phyloP scores from a whole-genome alignment of 2,888 invertebrate species.

The Monopis laevigella region DNA sequence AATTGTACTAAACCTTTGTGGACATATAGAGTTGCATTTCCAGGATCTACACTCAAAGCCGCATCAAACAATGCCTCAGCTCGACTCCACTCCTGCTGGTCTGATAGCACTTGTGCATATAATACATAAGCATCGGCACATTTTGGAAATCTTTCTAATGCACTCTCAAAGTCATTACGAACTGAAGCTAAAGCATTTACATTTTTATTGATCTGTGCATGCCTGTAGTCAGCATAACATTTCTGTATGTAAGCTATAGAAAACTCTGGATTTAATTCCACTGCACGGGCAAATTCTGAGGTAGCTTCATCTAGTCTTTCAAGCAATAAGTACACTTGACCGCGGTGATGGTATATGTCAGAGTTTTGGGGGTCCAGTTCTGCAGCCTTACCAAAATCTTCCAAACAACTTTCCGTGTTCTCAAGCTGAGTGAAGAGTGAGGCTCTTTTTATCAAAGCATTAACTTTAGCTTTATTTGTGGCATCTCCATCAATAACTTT shows the following conservation, averaged over 20 bases:
- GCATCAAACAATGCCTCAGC: conserved; percentile 85
- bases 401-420: conserved; percentile 75
- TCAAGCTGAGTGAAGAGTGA: conserved; percentile 84
- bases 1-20: conserved; percentile 86
- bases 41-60: conserved; percentile 83
- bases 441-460: conserved; percentile 89
- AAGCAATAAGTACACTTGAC: conserved; percentile 84
- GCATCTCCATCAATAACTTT: conserved; percentile 73
- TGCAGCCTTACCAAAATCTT: conserved; percentile 82
- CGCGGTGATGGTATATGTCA: conserved; percentile 93
- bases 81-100: conserved; percentile 83
- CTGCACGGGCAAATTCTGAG: conserved; percentile 83
- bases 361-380: conserved; percentile 80
- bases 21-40: conserved; percentile 86
- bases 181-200: conserved; percentile 70
- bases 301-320: conserved; percentile 85
- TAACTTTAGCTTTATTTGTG: conserved; percentile 74
- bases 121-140: conserved; percentile 89
- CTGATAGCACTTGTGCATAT: conserved; percentile 90
- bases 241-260: conserved; percentile 90
- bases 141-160: conserved; percentile 81
- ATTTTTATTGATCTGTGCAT: conserved; percentile 70
- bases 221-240: conserved; percentile 87
- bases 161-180: conserved; percentile 77
- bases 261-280: conserved; percentile 83